A percentile compares a stretch with the other conserved stretches of the same genome.
These are phyloP conservation scores for Alouatta palliata DNA, from an alignment of 2,113 vertebrate species.

Conservation along the genomic window DNA sequence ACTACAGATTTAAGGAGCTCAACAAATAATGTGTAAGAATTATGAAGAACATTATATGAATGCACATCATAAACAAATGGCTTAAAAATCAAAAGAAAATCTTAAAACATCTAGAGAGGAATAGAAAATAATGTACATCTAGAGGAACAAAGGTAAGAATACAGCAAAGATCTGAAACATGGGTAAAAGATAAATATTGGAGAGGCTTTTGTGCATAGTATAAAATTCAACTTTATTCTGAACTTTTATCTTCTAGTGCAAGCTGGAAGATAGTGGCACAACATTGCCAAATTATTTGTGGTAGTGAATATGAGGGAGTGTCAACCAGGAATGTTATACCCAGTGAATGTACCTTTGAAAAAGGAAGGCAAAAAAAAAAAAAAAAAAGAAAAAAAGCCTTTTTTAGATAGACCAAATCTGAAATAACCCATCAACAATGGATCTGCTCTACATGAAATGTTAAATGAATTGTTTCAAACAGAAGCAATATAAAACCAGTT, in stretches of 20 bases:
- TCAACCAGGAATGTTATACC: neutral
- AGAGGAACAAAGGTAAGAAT: neutral
- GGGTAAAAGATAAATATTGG: too few relatives aligned
- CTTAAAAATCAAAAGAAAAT: slow-evolving; percentile 10
- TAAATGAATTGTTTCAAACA: neutral
- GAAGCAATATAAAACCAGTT: neutral
- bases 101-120: neutral
- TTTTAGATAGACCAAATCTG: slow-evolving; percentile 6
- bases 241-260: too few relatives aligned
- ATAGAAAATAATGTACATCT: neutral
- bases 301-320: neutral
- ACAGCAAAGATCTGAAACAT: neutral
- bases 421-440: neutral
- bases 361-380: neutral
- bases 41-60: neutral
- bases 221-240: too few relatives aligned
- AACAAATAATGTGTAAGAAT: neutral
- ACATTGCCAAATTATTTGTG: neutral
- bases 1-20: neutral
- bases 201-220: too few relatives aligned
- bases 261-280: neutral
- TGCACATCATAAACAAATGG: neutral
- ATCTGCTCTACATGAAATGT: neutral
- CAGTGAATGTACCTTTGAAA: neutral
- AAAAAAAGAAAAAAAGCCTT: neutral